Evolutionary conservation across 2,888 invertebrate genomes (phyloP), one percentile per base, ranked within the genome.

Genomic region (Acleris cristana): DNA sequence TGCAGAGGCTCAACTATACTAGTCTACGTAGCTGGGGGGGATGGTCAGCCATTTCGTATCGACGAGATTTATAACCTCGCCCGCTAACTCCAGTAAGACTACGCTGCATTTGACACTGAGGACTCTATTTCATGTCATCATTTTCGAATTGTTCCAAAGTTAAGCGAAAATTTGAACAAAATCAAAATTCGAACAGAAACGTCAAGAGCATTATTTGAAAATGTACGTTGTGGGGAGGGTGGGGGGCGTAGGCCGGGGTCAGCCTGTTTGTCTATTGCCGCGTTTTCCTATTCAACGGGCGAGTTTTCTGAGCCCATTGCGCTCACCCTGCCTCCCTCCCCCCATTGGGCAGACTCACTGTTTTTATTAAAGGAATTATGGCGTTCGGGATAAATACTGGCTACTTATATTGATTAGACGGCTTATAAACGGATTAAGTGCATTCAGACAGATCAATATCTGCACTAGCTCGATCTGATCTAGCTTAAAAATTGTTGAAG

Each of bases 291-390:
- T 90, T 91, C 91, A 91, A 85, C 83, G 90, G 90, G 89, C 88
- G 91, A 90, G 90, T 91, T 91, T 90, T 88, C 92, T 90, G 89
- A 90, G 90, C 89, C 88, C 88, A 87, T 84, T 85, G 87, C 88
- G 84, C 86, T 85, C 85, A 84, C 79, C 74, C 40, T 40, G 79
- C 84, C 79, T 84, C 87, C 77, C 81, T 76, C 73, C 83, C 81
- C 79, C 76, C 74, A 78, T 78, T 79, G 79, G 82, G 83, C 83
- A 82, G 81, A 79, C 81, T 86, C 84, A 81, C 85, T 86, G 86
- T 91, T 91, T 92, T 92, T 91, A 92, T 84, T 90, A 91, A 91
- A 86, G 83, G 90, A 89, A 92, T 92, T 90, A 91, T 88, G 83
- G 85, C 85, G 86, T 89, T 66, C 85, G 87, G 89, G 87, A 88